Conservation (phyloP, 2,113 vertebrate genomes). For the Sigmodon hispidus region DNA sequence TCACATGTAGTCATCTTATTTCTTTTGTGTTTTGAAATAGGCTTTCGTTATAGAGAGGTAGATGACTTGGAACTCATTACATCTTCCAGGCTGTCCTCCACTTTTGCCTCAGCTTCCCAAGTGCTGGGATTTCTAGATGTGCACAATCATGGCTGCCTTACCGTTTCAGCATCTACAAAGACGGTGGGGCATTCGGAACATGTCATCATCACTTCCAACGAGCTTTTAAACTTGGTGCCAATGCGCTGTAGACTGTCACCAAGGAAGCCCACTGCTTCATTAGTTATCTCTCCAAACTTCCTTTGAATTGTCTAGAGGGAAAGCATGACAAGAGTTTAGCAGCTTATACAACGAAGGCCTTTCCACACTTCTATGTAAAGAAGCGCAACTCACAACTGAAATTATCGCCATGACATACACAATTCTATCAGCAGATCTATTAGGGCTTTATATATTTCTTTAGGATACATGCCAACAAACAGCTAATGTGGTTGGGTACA, state of each 20-base stretch:
- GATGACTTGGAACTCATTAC: not conserved
- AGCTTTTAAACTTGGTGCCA: conserved; percentile 96
- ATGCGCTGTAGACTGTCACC: conserved; percentile 94
- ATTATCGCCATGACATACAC: not conserved
- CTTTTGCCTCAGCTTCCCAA: not conserved
- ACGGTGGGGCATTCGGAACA: conserved; percentile 96
- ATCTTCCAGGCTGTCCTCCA: not conserved
- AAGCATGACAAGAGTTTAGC: conserved; percentile 35
- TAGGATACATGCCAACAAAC: not conserved
- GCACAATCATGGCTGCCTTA: conserved; percentile 78
- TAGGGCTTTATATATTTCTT: not conserved
- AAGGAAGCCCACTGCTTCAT: conserved; percentile 93
- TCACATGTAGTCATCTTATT: not conserved
- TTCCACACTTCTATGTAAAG: conserved; percentile 9
- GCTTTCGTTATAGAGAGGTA: not conserved
- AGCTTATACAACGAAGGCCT: not conserved
- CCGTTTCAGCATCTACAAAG: conserved; percentile 98
- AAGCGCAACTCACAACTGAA: not conserved
- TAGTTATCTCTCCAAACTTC: conserved; percentile 94
- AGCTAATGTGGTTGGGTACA: not conserved
- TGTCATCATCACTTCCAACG: conserved; percentile 94
- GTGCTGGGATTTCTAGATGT: not conserved
- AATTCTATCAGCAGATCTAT: not conserved
- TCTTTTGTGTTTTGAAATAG: not conserved
- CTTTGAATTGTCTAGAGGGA: conserved; percentile 91